Evolutionary conservation across 2,113 vertebrate genomes (phyloP).

Genomic region (Uria aalge): DNA sequence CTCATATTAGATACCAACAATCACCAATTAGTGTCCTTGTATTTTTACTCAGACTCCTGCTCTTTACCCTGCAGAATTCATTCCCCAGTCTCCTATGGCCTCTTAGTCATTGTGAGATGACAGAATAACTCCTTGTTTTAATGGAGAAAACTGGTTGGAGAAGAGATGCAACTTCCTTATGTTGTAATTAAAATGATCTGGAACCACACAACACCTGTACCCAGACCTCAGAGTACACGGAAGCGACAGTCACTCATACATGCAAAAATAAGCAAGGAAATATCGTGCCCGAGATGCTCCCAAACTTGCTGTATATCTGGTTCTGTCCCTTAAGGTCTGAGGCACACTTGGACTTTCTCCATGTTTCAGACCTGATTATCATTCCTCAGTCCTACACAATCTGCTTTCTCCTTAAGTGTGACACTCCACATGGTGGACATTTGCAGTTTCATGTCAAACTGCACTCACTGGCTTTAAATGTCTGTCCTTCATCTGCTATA

Average conservation of each 20-base stretch:
- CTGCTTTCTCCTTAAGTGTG: neutral
- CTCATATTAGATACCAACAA: neutral
- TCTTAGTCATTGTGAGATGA: neutral
- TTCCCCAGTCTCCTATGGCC: neutral
- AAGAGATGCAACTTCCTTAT: neutral
- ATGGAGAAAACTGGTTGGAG: neutral
- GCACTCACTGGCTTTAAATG: neutral
- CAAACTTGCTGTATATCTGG: neutral
- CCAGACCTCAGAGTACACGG: neutral
- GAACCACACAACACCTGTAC: neutral
- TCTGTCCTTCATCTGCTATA: neutral
- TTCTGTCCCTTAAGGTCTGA: neutral
- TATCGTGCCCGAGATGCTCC: neutral
- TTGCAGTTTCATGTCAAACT: neutral
- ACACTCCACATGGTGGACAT: rapidly evolving
- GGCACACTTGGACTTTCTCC: neutral
- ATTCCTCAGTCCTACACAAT: neutral
- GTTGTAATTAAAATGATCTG: too few species aligned
- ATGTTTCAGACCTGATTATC: neutral
- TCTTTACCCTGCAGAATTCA: neutral
- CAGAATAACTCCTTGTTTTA: neutral
- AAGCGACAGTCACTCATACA: neutral
- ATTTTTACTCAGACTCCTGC: neutral
- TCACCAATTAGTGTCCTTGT: neutral
- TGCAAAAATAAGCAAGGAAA: neutral